Conservation (phyloP, 2,113 vertebrate species). For the Pungitius pungitius region DNA sequence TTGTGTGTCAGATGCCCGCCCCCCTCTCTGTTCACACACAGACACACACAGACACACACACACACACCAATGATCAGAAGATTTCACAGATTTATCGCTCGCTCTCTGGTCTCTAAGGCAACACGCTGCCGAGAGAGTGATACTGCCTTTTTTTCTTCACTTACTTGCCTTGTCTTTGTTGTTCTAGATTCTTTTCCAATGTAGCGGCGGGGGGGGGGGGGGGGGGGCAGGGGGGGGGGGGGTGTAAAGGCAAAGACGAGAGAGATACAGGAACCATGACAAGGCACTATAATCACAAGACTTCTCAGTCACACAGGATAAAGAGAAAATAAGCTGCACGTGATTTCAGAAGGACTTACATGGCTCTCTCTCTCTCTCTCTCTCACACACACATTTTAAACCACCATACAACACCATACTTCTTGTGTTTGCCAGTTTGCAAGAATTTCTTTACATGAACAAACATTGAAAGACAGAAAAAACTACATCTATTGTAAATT, state of each 20-base stretch:
- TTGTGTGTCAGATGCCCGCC: slow-evolving; percentile 33
- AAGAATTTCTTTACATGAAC: not conserved
- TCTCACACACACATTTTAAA: not conserved
- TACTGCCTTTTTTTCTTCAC: slow-evolving; percentile 34
- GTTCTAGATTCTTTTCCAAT: slow-evolving; percentile 39
- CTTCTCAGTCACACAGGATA: slow-evolving; percentile 52
- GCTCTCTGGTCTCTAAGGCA: slow-evolving; percentile 65
- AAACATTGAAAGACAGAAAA: not conserved
- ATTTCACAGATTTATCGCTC: slow-evolving; percentile 59
- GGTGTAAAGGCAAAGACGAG: not conserved
- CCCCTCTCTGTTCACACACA: slow-evolving; percentile 27
- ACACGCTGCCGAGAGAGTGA: slow-evolving; percentile 43
- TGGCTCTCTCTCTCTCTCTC: slow-evolving; percentile 7
- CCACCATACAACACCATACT: not conserved
- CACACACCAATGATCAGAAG: slow-evolving; percentile 59
- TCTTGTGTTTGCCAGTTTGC: too few relatives aligned
- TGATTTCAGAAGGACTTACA: slow-evolving; percentile 51
- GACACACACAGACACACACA: slow-evolving; percentile 31
- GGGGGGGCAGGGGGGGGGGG: too few relatives aligned
- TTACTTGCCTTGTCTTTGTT: slow-evolving; percentile 34
- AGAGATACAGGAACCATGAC: slow-evolving; percentile 15
- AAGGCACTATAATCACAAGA: slow-evolving; percentile 59
- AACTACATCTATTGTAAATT: not conserved
- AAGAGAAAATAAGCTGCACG: slow-evolving; percentile 50
- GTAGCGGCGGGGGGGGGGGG: not conserved